Evolutionary conservation across 2,888 invertebrate species (phyloP).

Genomic region (Asteroscopus sphinx): DNA sequence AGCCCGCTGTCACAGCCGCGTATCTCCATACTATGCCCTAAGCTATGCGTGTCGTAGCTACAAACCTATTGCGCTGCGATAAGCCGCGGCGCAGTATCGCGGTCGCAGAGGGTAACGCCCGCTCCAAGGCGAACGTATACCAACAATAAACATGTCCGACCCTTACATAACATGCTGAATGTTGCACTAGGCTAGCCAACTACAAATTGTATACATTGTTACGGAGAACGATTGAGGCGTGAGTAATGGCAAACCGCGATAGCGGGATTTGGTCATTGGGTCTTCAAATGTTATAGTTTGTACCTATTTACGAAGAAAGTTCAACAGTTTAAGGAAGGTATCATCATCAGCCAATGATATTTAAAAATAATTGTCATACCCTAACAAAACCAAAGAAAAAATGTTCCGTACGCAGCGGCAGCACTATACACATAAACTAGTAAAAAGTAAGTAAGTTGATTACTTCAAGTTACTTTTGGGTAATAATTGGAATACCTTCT

Average conservation of each 20-base stretch:
- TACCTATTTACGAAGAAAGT: too few species aligned
- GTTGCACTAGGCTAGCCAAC: slow-evolving; percentile 64
- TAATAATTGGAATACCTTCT: too few species aligned
- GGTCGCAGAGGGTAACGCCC: slow-evolving; percentile 82
- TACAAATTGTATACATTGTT: slow-evolving; percentile 59
- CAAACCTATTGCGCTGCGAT: slow-evolving; percentile 62
- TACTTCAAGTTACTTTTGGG: too few species aligned
- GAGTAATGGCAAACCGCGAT: slow-evolving; percentile 29
- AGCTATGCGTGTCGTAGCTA: slow-evolving; percentile 29
- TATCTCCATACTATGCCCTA: slow-evolving; percentile 5
- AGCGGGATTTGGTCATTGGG: slow-evolving; percentile 7
- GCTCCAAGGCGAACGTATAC: slow-evolving; percentile 79
- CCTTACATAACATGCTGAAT: slow-evolving; percentile 73
- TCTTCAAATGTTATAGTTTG: neutral
- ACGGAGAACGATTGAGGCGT: slow-evolving; percentile 18
- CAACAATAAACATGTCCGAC: slow-evolving; percentile 68
- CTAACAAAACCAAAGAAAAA: too few species aligned
- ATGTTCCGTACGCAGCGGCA: too few species aligned
- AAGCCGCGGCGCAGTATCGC: slow-evolving; percentile 73
- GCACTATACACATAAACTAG: too few species aligned
- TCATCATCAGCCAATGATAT: too few species aligned
- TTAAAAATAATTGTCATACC: too few species aligned
- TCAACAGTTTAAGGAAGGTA: neutral
- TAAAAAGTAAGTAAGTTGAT: too few species aligned
- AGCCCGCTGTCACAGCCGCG: slow-evolving; percentile 16